These are phyloP conservation scores for Drosophila simulans DNA, from an alignment of 1,140 invertebrate genomes.

Conservation along the genomic window DNA sequence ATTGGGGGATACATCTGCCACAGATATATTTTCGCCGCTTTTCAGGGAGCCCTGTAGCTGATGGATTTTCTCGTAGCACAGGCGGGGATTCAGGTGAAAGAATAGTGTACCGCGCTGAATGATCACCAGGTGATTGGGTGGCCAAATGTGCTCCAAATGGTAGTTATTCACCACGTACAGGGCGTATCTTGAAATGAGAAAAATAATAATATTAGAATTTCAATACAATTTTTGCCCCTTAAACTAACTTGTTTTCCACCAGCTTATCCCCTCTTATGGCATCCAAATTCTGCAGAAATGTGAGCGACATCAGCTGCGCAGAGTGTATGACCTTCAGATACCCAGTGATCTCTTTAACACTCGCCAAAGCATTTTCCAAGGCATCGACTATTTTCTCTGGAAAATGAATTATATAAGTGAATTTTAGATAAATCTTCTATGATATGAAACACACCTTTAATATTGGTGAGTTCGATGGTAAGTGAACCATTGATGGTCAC, in stretches of 20 bases:
- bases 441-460: slow-evolving; percentile 53
- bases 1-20: slow-evolving; percentile 91
- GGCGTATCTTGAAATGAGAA: slow-evolving; percentile 85
- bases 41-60: slow-evolving; percentile 67
- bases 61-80: slow-evolving; percentile 93
- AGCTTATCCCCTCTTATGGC: slow-evolving; percentile 62
- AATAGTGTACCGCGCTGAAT: slow-evolving; percentile 89
- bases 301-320: slow-evolving; percentile 90
- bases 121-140: slow-evolving; percentile 87
- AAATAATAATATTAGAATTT: not conserved
- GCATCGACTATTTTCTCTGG: slow-evolving; percentile 61
- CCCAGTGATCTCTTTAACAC: slow-evolving; percentile 91
- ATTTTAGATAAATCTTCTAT: not conserved
- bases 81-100: slow-evolving; percentile 97
- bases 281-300: slow-evolving; percentile 88
- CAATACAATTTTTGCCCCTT: no score
- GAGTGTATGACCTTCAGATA: slow-evolving; percentile 92
- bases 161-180: slow-evolving; percentile 94
- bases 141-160: slow-evolving; percentile 96
- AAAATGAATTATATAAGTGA: not conserved
- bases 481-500: slow-evolving; percentile 70
- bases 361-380: slow-evolving; percentile 90
- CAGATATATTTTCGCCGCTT: slow-evolving; percentile 84
- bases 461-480: slow-evolving; percentile 61
- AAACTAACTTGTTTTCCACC: slow-evolving; percentile 64